A percentile compares a stretch with the other conserved stretches of the same genome.
Evolutionary conservation across 2,113 vertebrate genomes (phyloP).

Genomic region (Nycticorax nycticorax): DNA sequence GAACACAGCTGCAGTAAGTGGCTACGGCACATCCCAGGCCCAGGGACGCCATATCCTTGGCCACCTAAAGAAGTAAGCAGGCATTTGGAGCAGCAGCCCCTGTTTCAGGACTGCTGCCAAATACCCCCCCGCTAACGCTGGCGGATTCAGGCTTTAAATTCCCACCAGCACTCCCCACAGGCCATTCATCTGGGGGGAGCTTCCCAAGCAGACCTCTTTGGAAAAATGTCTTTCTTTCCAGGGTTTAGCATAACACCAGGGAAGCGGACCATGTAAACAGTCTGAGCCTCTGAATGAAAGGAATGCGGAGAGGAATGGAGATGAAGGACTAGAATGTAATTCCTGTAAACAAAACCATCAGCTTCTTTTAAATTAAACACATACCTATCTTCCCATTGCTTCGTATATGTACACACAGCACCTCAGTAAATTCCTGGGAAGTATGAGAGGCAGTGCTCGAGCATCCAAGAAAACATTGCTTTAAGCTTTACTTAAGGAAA

Average conservation of each 20-base stretch:
- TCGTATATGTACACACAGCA: not conserved
- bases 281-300: conserved; percentile 56
- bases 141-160: not conserved
- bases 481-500: conserved; percentile 19
- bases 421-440: conserved; percentile 2
- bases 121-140: not conserved
- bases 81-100: not conserved
- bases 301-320: conserved; percentile 73
- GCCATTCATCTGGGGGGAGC: not conserved
- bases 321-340: conserved; percentile 43
- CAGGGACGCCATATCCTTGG: not conserved
- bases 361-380: conserved; percentile 54
- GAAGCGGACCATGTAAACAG: conserved; percentile 67
- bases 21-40: not conserved
- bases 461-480: not conserved
- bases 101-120: not conserved
- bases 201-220: not conserved
- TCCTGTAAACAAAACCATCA: conserved; percentile 57
- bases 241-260: conserved; percentile 15
- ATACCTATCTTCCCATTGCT: conserved; percentile 41
- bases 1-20: not conserved
- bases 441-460: not conserved
- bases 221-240: conserved; percentile 18
- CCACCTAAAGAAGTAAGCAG: not conserved
- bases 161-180: not conserved